phyloP scores from a whole-genome alignment of 64 coral and sea anemone genomes.

The Platygyra sinensis region DNA sequence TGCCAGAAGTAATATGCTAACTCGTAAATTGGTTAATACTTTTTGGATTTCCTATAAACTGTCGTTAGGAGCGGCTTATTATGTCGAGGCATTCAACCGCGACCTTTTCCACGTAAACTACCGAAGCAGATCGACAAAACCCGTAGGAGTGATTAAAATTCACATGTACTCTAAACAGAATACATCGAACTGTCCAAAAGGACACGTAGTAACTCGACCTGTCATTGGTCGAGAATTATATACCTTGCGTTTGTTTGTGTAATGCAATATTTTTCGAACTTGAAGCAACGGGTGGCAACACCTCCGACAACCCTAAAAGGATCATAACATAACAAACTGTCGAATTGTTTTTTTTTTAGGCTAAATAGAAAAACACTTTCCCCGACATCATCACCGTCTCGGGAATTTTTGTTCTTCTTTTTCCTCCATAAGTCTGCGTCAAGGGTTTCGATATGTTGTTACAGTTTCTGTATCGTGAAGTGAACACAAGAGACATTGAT shows the following conservation, averaged over 20 bases:
- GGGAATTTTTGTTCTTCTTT: too few species aligned
- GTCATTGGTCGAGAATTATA: conserved; percentile 1
- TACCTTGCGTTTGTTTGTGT: not conserved
- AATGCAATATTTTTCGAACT: not conserved
- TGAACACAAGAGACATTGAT: too few species aligned
- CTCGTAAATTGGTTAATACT: not conserved
- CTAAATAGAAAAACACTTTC: too few species aligned
- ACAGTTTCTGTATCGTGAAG: too few species aligned
- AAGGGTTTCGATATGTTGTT: too few species aligned
- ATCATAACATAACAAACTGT: not conserved
- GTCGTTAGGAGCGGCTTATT: not conserved
- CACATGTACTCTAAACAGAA: not conserved
- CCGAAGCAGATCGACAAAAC: not conserved
- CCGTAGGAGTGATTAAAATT: conserved; percentile 12
- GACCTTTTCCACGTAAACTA: not conserved
- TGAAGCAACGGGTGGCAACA: conserved; percentile 1
- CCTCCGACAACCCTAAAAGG: not conserved
- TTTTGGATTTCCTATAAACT: not conserved
- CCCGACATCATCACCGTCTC: too few species aligned
- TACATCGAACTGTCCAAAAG: not conserved
- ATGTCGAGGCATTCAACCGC: not conserved
- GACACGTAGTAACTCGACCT: not conserved
- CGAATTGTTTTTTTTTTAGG: too few species aligned
- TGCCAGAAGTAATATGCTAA: not conserved
- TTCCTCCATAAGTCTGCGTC: too few species aligned